These are phyloP conservation scores for Mastomys coucha DNA, from an alignment of 2,113 vertebrate genomes.

Conservation along the genomic window DNA sequence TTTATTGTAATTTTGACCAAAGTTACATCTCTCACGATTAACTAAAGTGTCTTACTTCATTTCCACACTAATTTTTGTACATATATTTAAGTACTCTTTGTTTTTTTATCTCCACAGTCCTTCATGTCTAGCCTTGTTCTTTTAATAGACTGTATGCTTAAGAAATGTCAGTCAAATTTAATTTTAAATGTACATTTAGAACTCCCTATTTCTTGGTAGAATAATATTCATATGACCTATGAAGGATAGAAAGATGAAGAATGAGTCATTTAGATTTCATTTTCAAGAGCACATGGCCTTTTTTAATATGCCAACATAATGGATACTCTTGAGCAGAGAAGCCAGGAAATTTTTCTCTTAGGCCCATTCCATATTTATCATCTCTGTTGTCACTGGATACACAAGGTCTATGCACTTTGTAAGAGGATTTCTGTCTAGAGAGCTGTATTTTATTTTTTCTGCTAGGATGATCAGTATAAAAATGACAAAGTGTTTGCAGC, in stretches of 20 bases:
- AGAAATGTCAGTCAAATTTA: constrained; percentile 55
- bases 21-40: neutral
- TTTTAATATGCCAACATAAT: constrained; percentile 75
- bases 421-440: constrained; percentile 80
- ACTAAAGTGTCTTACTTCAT: neutral
- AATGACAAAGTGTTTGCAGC: constrained; percentile 76
- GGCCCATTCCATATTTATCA: constrained; percentile 77
- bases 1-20: neutral
- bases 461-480: constrained; percentile 81
- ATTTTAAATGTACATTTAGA: constrained; percentile 66
- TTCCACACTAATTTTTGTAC: neutral
- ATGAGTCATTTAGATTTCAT: constrained; percentile 80
- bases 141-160: neutral
- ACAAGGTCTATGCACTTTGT: constrained; percentile 80
- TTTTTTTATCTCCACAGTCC: neutral
- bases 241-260: constrained; percentile 73
- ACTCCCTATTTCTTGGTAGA: constrained; percentile 58
- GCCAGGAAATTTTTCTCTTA: constrained; percentile 68
- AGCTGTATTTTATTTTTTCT: constrained; percentile 81
- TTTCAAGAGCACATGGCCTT: constrained; percentile 73
- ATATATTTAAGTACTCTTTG: neutral
- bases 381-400: constrained; percentile 73
- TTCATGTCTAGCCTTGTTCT: neutral
- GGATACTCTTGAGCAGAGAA: constrained; percentile 56
- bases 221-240: constrained; percentile 70